Percentiles rank a stretch among this genome's conserved stretches.
These are phyloP conservation scores for Capromys pilorides DNA, from an alignment of 2,797 vertebrate species.

Conservation along the genomic window DNA sequence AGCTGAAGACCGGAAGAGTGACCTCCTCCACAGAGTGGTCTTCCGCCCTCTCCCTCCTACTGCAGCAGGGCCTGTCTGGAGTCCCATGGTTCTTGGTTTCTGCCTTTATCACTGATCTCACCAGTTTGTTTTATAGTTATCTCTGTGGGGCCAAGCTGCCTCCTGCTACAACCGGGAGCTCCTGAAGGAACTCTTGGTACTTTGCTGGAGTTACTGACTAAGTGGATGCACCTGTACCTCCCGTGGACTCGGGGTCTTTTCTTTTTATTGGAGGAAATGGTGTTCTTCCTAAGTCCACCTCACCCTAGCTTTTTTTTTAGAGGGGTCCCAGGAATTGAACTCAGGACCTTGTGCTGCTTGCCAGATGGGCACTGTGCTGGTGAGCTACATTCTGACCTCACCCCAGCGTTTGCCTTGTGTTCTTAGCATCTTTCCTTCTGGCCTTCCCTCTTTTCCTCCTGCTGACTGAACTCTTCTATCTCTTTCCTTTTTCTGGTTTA, in stretches of 20 bases:
- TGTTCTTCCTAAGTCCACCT: background rate
- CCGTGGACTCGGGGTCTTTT: background rate
- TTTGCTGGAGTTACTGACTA: background rate
- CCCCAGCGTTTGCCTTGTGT: background rate
- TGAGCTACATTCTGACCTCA: too few relatives aligned
- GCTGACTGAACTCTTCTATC: background rate
- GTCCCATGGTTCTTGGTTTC: background rate
- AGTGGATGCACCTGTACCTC: rapidly evolving
- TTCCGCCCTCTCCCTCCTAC: background rate
- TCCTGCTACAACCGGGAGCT: background rate
- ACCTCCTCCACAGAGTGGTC: background rate
- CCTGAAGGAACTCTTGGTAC: background rate
- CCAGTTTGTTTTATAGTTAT: background rate
- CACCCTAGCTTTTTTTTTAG: too few relatives aligned
- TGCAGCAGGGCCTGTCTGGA: background rate
- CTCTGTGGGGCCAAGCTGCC: too few relatives aligned
- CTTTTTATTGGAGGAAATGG: background rate
- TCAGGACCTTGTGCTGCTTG: too few relatives aligned
- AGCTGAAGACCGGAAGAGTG: background rate
- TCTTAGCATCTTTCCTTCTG: background rate
- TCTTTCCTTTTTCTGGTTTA: background rate
- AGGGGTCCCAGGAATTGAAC: too few relatives aligned
- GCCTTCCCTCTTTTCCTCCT: background rate
- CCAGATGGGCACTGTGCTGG: too few relatives aligned
- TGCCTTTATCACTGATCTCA: background rate